Percentiles rank a stretch among this genome's conserved stretches.
Evolutionary conservation across 2,113 vertebrate genomes (phyloP).

Genomic region (Eurypyga helias): DNA sequence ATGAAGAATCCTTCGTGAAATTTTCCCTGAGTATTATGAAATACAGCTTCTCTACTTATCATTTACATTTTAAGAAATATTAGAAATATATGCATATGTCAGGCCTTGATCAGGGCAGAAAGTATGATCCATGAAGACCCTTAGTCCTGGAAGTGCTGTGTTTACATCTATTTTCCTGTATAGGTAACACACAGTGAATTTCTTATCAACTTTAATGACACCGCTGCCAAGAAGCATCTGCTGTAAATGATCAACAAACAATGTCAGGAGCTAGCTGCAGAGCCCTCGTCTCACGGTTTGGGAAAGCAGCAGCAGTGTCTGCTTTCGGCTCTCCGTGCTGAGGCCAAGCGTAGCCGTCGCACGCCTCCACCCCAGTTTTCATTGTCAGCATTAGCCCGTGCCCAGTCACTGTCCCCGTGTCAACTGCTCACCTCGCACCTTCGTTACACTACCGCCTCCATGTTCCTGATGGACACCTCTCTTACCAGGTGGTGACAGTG

Average conservation of each 20-base stretch:
- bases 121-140: background rate
- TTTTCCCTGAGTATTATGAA: background rate
- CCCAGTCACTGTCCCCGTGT: background rate
- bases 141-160: background rate
- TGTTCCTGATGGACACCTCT: background rate
- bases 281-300: background rate
- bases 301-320: background rate
- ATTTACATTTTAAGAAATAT: background rate
- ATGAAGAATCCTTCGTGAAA: background rate
- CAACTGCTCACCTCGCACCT: background rate
- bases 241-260: background rate
- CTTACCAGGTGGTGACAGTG: background rate
- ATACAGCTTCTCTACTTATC: background rate
- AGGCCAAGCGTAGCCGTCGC: fast-evolving
- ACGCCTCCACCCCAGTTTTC: background rate
- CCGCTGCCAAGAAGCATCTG: background rate
- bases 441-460: background rate
- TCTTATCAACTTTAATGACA: background rate
- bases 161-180: background rate
- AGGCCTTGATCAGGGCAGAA: background rate
- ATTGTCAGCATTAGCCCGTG: background rate
- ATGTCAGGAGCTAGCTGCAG: background rate
- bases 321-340: background rate
- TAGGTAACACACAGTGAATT: background rate
- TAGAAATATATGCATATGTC: background rate